phyloP scores from a whole-genome alignment of 2,113 vertebrate genomes.

The Barbus barbus region DNA sequence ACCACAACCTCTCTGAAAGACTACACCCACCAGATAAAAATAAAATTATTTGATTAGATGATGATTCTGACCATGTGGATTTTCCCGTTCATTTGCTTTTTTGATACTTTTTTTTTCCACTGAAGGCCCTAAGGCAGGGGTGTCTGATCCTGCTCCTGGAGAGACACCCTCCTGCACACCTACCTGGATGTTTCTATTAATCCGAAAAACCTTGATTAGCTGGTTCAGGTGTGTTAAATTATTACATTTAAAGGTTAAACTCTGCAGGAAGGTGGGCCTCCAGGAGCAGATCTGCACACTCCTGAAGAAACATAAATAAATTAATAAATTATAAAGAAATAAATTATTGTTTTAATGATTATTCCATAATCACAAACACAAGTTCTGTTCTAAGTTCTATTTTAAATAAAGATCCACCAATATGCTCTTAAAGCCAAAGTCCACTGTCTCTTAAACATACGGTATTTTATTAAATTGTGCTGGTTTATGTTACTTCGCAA shows the following conservation, averaged over 20 bases:
- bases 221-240: neutral
- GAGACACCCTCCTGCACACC: neutral
- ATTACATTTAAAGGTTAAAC: neutral
- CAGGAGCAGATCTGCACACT: neutral
- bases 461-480: no score
- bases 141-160: neutral
- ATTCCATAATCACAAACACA: no score
- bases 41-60: neutral
- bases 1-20: neutral
- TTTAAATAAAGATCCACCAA: no score
- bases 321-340: no score
- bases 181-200: neutral
- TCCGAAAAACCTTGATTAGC: neutral
- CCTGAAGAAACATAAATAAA: no score
- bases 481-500: no score
- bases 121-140: neutral
- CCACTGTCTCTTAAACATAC: no score
- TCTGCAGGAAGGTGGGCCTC: neutral
- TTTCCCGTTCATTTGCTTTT: neutral
- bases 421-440: no score
- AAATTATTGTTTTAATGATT: no score
- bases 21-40: neutral
- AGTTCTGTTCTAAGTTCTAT: no score
- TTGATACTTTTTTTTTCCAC: neutral
- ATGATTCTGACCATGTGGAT: neutral